Base-by-base conservation (phyloP, 2,888 invertebrate genomes). In the Xanthostigma xanthostigma region DNA sequence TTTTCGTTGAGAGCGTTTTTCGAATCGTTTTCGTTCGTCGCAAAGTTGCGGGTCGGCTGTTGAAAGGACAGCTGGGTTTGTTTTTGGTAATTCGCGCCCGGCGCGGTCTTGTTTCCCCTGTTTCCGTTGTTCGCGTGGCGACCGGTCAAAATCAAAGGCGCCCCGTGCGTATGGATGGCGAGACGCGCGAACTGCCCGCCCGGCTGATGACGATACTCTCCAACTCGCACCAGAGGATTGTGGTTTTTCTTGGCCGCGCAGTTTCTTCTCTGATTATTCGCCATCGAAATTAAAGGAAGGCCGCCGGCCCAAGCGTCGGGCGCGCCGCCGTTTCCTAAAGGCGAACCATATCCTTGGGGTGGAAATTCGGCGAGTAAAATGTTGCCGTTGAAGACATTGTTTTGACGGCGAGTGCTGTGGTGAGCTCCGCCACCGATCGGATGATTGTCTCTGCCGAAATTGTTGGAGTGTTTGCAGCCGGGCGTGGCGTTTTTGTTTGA, bases 151-250 rank as follows among this genome's bases (percentile, higher is more conserved):
- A 89, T 84, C 53, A 90, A 71, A n/a, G 90, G 89, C 41, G 83
- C 84, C 41, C 89, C 89, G 63, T 87, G 87, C 6, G 87, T 84
- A 65, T 89, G 88, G 60, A 84, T 81, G 11, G 87, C 87, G 53
- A 89, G 67, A 58, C 84, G 78, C 9, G 86, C 79, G 53, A 88
- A 75, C 41, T 79, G 77, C n/a, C n/a, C n/a, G 54, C 75, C 71
- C 48, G 58, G 61, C 47, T 60, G 62, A 49, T 57, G 56, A 50
- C 17, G 43, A 41, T 34, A 42, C 36, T 44, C 44, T 13, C 5
- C 49, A 48, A 2, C 55, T 50, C 17, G 55, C 54, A 9, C 55
- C 27, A 55, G 52, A 0, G 56, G 54, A 1, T 55, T 51, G 50
- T 59, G 60, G 40, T 64, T 60, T 42, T 62, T 54, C 48, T 62